A percentile compares a stretch with the other conserved stretches of the same genome.
Evolutionary conservation across 2,888 invertebrate species (phyloP).

Genomic region (Lasioglossum zephyrum): DNA sequence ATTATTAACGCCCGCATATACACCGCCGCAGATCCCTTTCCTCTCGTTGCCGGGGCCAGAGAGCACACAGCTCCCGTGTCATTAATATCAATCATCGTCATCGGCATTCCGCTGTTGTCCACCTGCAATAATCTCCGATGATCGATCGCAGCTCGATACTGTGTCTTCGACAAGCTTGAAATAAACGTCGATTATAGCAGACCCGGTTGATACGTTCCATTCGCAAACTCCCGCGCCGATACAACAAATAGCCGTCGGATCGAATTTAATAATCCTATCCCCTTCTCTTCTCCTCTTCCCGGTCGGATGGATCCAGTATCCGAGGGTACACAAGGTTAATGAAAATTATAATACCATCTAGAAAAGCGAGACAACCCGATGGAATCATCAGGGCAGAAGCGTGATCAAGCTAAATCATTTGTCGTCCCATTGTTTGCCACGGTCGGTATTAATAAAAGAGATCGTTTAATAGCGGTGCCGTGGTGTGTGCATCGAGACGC

Average conservation of each 20-base stretch:
- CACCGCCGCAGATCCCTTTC: neutral
- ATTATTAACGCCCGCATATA: conserved; percentile 66
- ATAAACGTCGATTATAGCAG: conserved; percentile 50
- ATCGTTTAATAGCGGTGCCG: neutral
- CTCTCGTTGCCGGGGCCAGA: conserved; percentile 22
- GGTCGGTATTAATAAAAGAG: conserved; percentile 45
- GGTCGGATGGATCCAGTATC: neutral
- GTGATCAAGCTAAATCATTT: conserved; percentile 38
- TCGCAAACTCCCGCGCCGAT: conserved; percentile 16
- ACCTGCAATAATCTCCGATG: conserved; percentile 39
- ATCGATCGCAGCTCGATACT: conserved; percentile 53
- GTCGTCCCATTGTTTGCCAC: conserved; percentile 36
- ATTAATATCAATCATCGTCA: conserved; percentile 72
- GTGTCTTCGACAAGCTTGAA: conserved; percentile 45
- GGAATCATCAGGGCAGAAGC: conserved; percentile 23
- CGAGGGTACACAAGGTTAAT: conserved; percentile 26
- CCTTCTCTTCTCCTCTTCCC: neutral
- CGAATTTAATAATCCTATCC: conserved; percentile 40
- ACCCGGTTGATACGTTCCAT: conserved; percentile 13
- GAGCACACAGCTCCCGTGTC: conserved; percentile 42
- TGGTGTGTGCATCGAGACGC: neutral
- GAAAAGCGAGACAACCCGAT: conserved; percentile 23
- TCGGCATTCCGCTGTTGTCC: conserved; percentile 57
- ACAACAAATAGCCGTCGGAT: neutral
- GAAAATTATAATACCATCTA: conserved; percentile 51